Percentiles rank a stretch among this genome's conserved stretches.
Conservation (phyloP, 2,113 vertebrate genomes). For the Macrotis lagotis region DNA sequence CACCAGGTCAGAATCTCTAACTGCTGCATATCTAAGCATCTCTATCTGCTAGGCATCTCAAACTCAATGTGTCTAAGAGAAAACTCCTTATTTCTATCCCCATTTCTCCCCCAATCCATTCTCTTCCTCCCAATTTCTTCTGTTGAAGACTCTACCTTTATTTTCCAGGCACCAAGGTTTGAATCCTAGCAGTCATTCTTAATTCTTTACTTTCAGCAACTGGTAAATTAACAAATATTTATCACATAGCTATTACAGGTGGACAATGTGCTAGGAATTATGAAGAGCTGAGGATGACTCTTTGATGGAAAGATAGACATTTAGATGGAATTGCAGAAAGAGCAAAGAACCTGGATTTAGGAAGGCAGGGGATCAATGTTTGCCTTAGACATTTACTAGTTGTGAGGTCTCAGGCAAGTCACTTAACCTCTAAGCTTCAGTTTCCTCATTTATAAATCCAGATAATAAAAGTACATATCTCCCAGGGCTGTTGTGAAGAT, state of each 20-base stretch:
- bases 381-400: background rate
- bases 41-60: background rate
- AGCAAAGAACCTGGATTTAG: background rate
- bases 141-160: background rate
- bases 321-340: background rate
- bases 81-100: background rate
- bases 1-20: background rate
- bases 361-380: background rate
- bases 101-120: background rate
- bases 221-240: background rate
- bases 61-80: background rate
- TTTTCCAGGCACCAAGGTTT: background rate
- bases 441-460: background rate
- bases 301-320: background rate
- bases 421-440: background rate
- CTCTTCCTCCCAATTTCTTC: background rate
- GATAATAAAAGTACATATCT: background rate
- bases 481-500: background rate
- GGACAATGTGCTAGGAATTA: background rate
- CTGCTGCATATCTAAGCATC: background rate
- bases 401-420: background rate
- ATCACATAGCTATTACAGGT: background rate
- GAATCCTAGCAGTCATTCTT: background rate
- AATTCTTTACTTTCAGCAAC: background rate
- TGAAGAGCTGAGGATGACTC: background rate